A percentile compares a stretch with the other conserved stretches of the same genome.
These are phyloP conservation scores for Solenopsis fugax DNA, from an alignment of 1,140 invertebrate species.

Conservation along the genomic window DNA sequence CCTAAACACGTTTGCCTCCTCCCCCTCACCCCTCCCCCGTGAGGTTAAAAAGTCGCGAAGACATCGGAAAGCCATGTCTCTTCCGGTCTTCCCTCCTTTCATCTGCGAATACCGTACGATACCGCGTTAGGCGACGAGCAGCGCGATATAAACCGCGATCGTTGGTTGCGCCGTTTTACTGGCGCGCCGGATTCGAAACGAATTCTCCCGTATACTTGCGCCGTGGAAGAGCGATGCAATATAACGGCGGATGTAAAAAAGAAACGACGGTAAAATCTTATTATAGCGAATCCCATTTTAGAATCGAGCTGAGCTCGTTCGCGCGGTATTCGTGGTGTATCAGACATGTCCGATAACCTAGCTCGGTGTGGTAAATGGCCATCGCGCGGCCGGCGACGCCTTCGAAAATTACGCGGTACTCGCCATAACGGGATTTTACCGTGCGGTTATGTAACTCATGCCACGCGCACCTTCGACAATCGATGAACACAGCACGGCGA, in stretches of 20 bases:
- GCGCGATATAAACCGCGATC: constrained; percentile 6
- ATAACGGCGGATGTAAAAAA: background rate
- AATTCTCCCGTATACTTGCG: background rate
- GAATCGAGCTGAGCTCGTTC: background rate
- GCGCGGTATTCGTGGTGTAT: background rate
- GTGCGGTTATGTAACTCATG: constrained; percentile 38
- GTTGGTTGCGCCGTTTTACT: constrained; percentile 9
- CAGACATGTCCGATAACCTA: background rate
- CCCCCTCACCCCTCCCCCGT: background rate
- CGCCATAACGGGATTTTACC: constrained; percentile 51
- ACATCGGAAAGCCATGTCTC: background rate
- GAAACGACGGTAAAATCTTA: constrained; percentile 11
- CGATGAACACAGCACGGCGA: constrained; percentile 68
- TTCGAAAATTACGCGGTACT: background rate
- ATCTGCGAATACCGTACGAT: no score
- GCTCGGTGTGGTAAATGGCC: background rate
- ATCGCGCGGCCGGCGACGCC: background rate
- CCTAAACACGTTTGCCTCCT: constrained; percentile 1
- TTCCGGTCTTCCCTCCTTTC: background rate
- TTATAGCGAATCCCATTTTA: constrained; percentile 3
- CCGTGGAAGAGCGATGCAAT: background rate
- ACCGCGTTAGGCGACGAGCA: background rate
- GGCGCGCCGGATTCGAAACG: constrained; percentile 11
- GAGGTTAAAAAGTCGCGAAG: background rate
- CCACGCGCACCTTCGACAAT: constrained; percentile 73